Conservation (phyloP, 2,888 invertebrate species). For the Rhorus exstirpatorius region DNA sequence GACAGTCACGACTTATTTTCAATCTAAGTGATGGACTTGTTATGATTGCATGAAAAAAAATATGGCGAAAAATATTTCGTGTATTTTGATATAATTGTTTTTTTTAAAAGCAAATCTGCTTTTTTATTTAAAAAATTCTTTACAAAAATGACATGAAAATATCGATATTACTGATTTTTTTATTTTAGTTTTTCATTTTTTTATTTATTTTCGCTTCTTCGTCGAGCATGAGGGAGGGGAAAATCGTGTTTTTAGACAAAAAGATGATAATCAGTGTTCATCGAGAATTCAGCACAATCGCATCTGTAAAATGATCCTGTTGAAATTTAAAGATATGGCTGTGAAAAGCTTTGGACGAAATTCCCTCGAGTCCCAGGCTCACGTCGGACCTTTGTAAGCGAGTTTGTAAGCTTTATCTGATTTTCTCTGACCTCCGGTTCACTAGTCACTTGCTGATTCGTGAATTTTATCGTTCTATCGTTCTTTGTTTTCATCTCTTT, state of each 20-base stretch:
- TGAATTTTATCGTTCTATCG: constrained; percentile 20
- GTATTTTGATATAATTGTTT: too few species aligned
- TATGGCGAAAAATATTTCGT: too few species aligned
- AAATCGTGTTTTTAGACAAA: too few species aligned
- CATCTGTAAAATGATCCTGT: constrained; percentile 42
- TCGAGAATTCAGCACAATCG: constrained; percentile 28
- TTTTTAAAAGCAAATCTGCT: too few species aligned
- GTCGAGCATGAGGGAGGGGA: background rate
- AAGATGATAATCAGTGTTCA: constrained; percentile 8
- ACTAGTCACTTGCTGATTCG: constrained; percentile 46
- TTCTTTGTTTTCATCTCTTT: constrained; percentile 7
- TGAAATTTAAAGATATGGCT: constrained; percentile 11
- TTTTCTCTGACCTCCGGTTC: constrained; percentile 46
- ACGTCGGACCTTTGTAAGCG: constrained; percentile 12
- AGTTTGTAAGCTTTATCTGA: constrained; percentile 52
- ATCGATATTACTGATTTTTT: constrained; percentile 7
- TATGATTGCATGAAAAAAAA: too few species aligned
- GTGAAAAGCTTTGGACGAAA: constrained; percentile 7
- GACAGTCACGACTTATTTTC: too few species aligned
- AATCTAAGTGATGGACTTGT: too few species aligned
- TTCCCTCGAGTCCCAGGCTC: constrained; percentile 11
- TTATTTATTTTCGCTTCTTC: background rate
- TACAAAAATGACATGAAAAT: constrained; percentile 3
- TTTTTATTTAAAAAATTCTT: too few species aligned
- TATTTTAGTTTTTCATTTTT: too few species aligned